phyloP scores from a whole-genome alignment of 2,888 invertebrate species.

The Morpho achilles region DNA sequence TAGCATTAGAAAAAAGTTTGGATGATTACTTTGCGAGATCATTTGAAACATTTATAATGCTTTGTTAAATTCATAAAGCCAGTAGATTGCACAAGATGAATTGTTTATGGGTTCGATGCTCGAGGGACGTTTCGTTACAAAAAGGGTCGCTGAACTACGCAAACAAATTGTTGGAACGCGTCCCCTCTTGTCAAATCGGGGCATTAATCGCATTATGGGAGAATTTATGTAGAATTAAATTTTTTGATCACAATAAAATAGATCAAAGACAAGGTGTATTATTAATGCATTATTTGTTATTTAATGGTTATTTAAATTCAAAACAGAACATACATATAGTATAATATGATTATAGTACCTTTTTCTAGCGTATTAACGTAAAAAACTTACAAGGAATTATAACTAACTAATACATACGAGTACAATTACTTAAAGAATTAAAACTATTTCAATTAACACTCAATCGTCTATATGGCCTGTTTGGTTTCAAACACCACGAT shows the following conservation, averaged over 20 bases:
- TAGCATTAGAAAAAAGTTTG: conserved; percentile 15
- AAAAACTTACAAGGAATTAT: no score
- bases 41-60: conserved; percentile 40
- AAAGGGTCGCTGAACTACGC: conserved; percentile 62
- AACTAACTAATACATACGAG: no score
- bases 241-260: conserved; percentile 34
- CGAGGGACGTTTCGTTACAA: conserved; percentile 41
- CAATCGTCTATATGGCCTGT: no score
- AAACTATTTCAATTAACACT: no score
- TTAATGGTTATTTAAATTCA: no score
- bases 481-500: no score
- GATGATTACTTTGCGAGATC: conserved; percentile 47
- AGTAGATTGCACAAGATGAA: conserved; percentile 53
- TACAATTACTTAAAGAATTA: no score
- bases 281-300: no score
- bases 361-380: no score
- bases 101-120: conserved; percentile 49
- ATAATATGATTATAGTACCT: no score
- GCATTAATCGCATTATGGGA: conserved; percentile 56
- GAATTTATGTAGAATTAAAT: conserved; percentile 47
- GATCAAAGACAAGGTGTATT: background rate
- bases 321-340: no score
- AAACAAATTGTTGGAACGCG: conserved; percentile 57
- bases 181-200: conserved; percentile 47
- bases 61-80: conserved; percentile 39